Base-by-base conservation (phyloP, 2,113 vertebrate genomes). In the Caranx melampygus region DNA sequence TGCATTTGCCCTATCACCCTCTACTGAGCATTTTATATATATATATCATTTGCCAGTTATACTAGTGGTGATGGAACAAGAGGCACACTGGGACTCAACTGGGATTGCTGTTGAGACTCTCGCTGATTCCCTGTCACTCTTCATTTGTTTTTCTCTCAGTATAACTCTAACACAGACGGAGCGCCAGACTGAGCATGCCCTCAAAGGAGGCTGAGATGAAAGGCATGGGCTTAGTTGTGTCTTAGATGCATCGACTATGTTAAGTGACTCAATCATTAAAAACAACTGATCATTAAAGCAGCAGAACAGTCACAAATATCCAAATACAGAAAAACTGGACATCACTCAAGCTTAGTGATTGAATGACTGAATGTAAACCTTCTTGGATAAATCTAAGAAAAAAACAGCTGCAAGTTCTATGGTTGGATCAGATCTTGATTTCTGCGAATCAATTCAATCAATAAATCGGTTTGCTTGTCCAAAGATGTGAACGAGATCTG, bases 121-220 rank as follows among this genome's bases (percentile, higher is more conserved):
- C 7, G 55, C 87, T 85, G 87, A 79, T 76, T 86, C 49, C 44
- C 73, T 86, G 88, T 83, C 87, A 84, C 66, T 81, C 60, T 82
- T 84, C 35, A 73, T 88, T 86, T 86, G 67, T 82, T 79, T 84
- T 85, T 73, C 55, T 83, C 49, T 65, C 37, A 79, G 52, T 35
- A 81, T 33, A 80, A 57, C 69, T 78, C 60, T 54, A 76, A 79
- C 62, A 85, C 67, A 87, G 74, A 89, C 12, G 33, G 65, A 81
- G 16, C 5, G 15, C 52, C 66, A 65, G 52, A 34, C 71, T 55
- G 61, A 64, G 40, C 52, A 15, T 61, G 64, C 61, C 69, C 86
- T 79, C 76, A 79, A 66, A 77, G 70, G 35, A 77, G 72, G 57
- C 64, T 76, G 42, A 87, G 83, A 85, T 79, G 65, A 87, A 84